These are phyloP conservation scores for Caenorhabditis sinica DNA, from an alignment of 2,888 invertebrate genomes.

Conservation along the genomic window DNA sequence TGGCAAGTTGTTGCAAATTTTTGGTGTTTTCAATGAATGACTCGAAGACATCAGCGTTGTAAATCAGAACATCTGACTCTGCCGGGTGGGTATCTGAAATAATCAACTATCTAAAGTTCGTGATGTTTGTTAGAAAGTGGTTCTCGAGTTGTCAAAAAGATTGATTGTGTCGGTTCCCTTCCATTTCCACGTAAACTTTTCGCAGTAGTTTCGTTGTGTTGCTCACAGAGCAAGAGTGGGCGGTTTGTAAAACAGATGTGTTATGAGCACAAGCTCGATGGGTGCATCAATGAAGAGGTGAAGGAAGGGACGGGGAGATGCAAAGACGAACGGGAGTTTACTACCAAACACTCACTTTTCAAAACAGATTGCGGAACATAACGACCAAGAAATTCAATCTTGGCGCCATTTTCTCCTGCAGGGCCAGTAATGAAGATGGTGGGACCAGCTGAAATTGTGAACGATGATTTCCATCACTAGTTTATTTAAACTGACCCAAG, in stretches of 20 bases:
- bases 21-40: background rate
- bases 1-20: slow-evolving; percentile 14
- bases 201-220: slow-evolving; percentile 44
- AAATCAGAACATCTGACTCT: slow-evolving; percentile 14
- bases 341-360: slow-evolving; percentile 57
- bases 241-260: slow-evolving; percentile 62
- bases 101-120: slow-evolving; percentile 6
- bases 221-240: slow-evolving; percentile 47
- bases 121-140: slow-evolving; percentile 1
- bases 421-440: slow-evolving; percentile 49
- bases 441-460: slow-evolving; percentile 47
- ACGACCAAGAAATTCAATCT: slow-evolving; percentile 35
- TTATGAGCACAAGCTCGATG: slow-evolving; percentile 40
- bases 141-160: slow-evolving; percentile 35
- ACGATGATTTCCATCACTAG: too few species aligned
- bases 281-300: background rate
- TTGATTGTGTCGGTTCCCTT: slow-evolving; percentile 19
- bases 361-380: slow-evolving; percentile 48
- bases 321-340: slow-evolving; percentile 33
- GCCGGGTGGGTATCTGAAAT: slow-evolving; percentile 34
- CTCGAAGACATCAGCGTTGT: background rate
- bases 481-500: slow-evolving; percentile 13
- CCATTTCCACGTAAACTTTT: slow-evolving; percentile 18
- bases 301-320: background rate
- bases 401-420: slow-evolving; percentile 19